Percentiles rank a stretch among this genome's conserved stretches.
Evolutionary conservation across 1,140 invertebrate species (phyloP).

Genomic region (Chlorops oryzae): DNA sequence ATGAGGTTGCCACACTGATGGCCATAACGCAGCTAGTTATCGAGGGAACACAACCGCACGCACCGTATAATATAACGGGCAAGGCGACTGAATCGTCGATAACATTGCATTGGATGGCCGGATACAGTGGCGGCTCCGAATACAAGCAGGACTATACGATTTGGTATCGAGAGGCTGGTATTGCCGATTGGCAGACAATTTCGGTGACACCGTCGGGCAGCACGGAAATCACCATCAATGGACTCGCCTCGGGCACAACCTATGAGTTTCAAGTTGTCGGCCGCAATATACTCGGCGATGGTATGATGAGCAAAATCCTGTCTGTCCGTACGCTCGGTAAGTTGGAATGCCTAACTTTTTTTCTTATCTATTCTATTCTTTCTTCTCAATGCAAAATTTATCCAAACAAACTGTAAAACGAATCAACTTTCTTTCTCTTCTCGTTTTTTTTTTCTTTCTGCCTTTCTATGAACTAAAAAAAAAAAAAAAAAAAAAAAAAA

Average conservation of each 20-base stretch:
- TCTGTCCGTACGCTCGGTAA: slow-evolving; percentile 86
- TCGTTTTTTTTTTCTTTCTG: slow-evolving; percentile 40
- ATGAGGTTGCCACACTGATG: slow-evolving; percentile 90
- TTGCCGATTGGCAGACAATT: slow-evolving; percentile 83
- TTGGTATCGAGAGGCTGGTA: slow-evolving; percentile 79
- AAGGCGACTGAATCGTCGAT: slow-evolving; percentile 83
- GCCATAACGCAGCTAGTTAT: slow-evolving; percentile 85
- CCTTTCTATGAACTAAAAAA: slow-evolving; percentile 27
- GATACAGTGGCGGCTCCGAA: slow-evolving; percentile 89
- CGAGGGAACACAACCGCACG: slow-evolving; percentile 92
- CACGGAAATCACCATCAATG: slow-evolving; percentile 85
- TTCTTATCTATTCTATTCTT: slow-evolving; percentile 9
- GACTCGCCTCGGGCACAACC: slow-evolving; percentile 78
- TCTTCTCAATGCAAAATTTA: slow-evolving; percentile 22
- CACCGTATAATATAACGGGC: slow-evolving; percentile 88
- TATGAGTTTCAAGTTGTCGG: slow-evolving; percentile 97
- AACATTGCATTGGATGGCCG: slow-evolving; percentile 84
- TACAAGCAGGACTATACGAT: slow-evolving; percentile 92
- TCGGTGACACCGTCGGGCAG: slow-evolving; percentile 86
- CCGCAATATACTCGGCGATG: slow-evolving; percentile 87
- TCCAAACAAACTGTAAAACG: too few species aligned
- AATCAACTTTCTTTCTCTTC: slow-evolving; percentile 32
- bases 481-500: slow-evolving; percentile 11
- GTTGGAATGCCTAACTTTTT: slow-evolving; percentile 24
- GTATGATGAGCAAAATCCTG: slow-evolving; percentile 89